Percentiles rank a stretch among this genome's conserved stretches.
These are phyloP conservation scores for Steromphala cineraria DNA, from an alignment of 2,888 invertebrate genomes.

Conservation along the genomic window DNA sequence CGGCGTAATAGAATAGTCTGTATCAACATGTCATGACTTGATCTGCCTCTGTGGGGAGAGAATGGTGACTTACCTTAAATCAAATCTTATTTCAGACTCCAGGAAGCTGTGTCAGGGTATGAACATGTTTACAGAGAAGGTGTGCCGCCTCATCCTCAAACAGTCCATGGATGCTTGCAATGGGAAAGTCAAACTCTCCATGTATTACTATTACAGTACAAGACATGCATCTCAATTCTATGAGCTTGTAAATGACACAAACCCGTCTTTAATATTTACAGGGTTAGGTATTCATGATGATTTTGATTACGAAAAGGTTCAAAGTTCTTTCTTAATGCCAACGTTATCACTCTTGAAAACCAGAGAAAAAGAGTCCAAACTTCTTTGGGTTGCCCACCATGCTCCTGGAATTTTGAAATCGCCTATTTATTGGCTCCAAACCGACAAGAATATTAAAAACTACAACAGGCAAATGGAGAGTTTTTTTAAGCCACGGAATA, in stretches of 20 bases:
- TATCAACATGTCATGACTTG: too few relatives aligned
- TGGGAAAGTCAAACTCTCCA: neutral
- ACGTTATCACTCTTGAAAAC: neutral
- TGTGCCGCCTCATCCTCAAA: constrained; percentile 23
- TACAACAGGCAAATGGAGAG: constrained; percentile 26
- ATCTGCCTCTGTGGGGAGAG: too few relatives aligned
- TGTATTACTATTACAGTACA: too few relatives aligned
- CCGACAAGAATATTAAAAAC: constrained; percentile 12
- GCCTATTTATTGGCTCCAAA: constrained; percentile 26
- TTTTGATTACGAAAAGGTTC: constrained; percentile 12
- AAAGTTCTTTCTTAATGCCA: neutral
- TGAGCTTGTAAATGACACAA: neutral
- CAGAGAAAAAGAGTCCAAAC: constrained; percentile 3
- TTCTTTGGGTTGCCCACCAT: constrained; percentile 34
- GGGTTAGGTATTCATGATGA: constrained; percentile 34
- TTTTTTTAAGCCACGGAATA: neutral
- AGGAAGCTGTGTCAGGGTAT: constrained; percentile 8
- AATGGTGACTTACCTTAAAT: neutral
- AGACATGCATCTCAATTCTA: neutral
- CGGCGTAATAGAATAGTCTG: too few relatives aligned
- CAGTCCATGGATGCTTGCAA: neutral
- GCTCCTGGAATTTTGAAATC: constrained; percentile 38
- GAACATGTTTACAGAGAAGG: constrained; percentile 33
- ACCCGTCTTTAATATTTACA: constrained; percentile 18
- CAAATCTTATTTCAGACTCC: constrained; percentile 5